phyloP scores from a whole-genome alignment of 2,888 invertebrate genomes.

The Blera fallax region DNA sequence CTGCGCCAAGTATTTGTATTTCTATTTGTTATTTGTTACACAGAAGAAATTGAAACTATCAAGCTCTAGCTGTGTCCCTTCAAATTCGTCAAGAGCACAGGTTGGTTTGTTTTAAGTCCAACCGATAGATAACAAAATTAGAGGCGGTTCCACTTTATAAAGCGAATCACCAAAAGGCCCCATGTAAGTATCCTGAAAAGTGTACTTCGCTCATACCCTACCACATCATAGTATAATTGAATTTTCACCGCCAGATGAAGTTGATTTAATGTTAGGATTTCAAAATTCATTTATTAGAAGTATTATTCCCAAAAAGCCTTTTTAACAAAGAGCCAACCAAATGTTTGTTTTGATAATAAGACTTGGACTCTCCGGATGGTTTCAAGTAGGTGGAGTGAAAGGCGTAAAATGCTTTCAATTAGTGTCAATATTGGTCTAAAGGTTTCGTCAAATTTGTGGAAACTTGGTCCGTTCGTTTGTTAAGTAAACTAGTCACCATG shows the following conservation, averaged over 20 bases:
- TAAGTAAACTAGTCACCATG: constrained; percentile 57
- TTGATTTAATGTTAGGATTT: background rate
- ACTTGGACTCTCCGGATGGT: background rate
- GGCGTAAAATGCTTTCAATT: constrained; percentile 55
- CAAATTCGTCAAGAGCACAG: no score
- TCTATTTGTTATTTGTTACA: no score
- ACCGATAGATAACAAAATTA: no score
- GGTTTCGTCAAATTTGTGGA: constrained; percentile 24
- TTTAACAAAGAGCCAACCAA: constrained; percentile 7
- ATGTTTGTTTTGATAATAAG: constrained; percentile 30
- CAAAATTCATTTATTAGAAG: background rate
- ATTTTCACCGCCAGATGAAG: background rate
- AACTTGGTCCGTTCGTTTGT: constrained; percentile 46
- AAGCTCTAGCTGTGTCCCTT: no score
- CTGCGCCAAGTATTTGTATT: no score
- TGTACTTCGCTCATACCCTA: no score
- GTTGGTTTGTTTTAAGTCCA: no score
- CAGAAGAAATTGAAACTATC: no score
- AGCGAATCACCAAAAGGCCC: no score
- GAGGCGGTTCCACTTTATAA: no score
- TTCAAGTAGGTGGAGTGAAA: background rate
- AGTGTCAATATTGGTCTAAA: constrained; percentile 58
- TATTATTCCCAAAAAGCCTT: background rate
- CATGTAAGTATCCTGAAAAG: no score
- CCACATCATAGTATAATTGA: no score